Evolutionary conservation across 2,113 vertebrate genomes (phyloP).

Genomic region (Rana temporaria): DNA sequence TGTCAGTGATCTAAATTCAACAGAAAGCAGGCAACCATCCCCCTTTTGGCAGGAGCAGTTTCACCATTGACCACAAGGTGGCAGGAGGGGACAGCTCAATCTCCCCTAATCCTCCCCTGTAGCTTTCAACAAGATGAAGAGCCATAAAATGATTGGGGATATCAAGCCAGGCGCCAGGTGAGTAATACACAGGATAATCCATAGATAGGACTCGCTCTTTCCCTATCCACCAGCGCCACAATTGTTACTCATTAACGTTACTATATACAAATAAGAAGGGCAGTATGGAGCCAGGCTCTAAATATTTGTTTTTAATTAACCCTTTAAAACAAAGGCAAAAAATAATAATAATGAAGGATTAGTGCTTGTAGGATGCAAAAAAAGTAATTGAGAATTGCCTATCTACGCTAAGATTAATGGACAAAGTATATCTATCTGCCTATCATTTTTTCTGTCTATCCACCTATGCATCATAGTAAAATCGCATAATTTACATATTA

Average conservation of each 20-base stretch:
- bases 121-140: constrained; percentile 76
- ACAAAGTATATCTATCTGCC: background rate
- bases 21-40: background rate
- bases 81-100: constrained; percentile 72
- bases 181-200: constrained; percentile 91
- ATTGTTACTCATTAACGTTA: constrained; percentile 94
- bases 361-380: background rate
- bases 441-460: background rate
- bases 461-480: too few relatives aligned
- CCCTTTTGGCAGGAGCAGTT: background rate
- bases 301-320: constrained; percentile 47
- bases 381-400: too few relatives aligned
- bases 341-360: background rate
- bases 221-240: constrained; percentile 83
- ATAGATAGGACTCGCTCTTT: constrained; percentile 83
- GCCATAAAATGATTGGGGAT: constrained; percentile 91
- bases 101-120: constrained; percentile 59
- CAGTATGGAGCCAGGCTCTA: constrained; percentile 67
- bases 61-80: constrained; percentile 68
- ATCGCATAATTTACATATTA: too few relatives aligned
- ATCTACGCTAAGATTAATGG: too few relatives aligned
- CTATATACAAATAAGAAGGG: constrained; percentile 86
- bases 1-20: background rate
- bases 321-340: background rate
- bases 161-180: constrained; percentile 97